A percentile compares a stretch with the other conserved stretches of the same genome.
phyloP scores from a whole-genome alignment of 2,113 vertebrate genomes.

The Dasypus novemcinctus region DNA sequence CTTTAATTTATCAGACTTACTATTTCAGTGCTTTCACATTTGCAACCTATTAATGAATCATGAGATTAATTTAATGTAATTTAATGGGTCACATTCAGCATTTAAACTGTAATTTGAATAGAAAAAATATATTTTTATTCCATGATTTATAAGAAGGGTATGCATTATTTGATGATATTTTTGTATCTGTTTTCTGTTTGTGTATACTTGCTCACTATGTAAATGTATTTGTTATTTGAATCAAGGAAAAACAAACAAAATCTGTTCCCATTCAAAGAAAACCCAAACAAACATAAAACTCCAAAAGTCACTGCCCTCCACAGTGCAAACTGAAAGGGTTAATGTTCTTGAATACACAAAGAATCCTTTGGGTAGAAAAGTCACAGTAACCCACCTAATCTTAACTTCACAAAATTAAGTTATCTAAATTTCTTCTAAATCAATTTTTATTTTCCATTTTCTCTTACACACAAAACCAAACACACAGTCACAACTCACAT shows the following conservation, averaged over 20 bases:
- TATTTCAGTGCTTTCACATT: neutral
- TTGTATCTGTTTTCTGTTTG: neutral
- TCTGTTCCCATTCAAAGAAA: neutral
- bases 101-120: conserved; percentile 9
- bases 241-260: neutral
- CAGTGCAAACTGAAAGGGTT: neutral
- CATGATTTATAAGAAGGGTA: neutral
- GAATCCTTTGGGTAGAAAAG: neutral
- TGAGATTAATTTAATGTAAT: conserved; percentile 44
- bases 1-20: conserved; percentile 27
- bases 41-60: conserved; percentile 25
- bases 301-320: neutral
- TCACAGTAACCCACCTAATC: neutral
- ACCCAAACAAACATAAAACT: neutral
- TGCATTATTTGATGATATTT: neutral
- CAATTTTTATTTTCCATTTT: conserved; percentile 22
- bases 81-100: neutral
- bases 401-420: conserved; percentile 1
- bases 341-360: neutral
- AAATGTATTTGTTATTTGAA: neutral
- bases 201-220: neutral
- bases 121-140: neutral
- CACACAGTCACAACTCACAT: neutral
- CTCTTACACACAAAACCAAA: neutral
- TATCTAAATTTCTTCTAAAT: neutral